phyloP scores from a whole-genome alignment of 2,113 vertebrate genomes.

The Corythornis vintsioides region DNA sequence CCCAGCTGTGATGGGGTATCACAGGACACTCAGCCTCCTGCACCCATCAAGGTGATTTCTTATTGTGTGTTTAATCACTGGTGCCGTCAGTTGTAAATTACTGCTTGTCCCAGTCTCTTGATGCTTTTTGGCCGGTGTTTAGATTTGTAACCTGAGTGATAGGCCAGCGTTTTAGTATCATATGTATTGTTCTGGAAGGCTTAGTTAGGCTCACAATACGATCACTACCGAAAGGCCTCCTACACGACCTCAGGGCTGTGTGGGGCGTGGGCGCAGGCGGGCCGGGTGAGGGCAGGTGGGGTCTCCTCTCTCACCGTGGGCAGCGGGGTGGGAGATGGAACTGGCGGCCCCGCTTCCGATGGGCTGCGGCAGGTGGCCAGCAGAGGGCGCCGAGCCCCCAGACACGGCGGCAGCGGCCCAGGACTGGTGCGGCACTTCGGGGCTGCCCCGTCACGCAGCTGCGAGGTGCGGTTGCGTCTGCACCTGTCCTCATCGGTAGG shows the following conservation, averaged over 20 bases:
- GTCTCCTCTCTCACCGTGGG: no score
- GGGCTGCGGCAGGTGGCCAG: not conserved
- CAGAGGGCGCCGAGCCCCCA: conserved; percentile 44
- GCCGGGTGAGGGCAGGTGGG: no score
- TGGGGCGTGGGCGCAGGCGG: no score
- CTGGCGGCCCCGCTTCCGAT: accelerated
- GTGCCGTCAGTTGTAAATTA: not conserved
- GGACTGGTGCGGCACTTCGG: no score
- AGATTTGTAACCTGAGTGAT: not conserved
- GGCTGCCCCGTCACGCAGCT: not conserved
- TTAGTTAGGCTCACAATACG: accelerated
- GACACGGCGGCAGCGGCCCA: not conserved
- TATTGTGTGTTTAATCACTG: not conserved
- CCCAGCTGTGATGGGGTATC: no score
- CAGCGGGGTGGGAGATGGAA: not conserved
- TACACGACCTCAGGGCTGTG: accelerated
- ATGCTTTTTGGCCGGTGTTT: not conserved
- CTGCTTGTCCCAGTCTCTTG: accelerated
- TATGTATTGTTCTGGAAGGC: not conserved
- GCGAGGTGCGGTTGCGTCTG: accelerated
- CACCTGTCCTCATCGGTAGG: accelerated
- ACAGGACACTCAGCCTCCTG: not conserved
- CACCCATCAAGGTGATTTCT: accelerated
- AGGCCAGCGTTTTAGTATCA: accelerated
- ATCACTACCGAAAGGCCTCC: accelerated